A percentile compares a stretch with the other conserved stretches of the same genome.
Evolutionary conservation across 2,113 vertebrate species (phyloP).

Genomic region (Hystrix cristata): DNA sequence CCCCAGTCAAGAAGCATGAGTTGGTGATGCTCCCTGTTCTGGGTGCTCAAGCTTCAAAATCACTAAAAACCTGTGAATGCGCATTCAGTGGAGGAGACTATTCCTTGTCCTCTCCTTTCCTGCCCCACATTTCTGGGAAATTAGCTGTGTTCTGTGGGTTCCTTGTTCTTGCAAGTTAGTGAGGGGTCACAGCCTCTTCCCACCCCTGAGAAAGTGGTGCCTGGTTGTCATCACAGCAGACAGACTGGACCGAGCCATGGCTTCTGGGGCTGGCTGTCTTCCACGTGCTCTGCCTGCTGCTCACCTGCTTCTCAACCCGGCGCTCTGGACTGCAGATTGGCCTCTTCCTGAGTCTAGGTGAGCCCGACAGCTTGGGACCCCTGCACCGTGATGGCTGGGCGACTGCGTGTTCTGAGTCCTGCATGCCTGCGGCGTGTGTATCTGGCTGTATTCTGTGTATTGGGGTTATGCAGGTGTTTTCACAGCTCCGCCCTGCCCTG

Average conservation of each 20-base stretch:
- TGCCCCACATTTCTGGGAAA: too few species aligned
- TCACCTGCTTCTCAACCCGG: constrained; percentile 91
- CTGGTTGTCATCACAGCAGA: constrained; percentile 80
- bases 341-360: constrained; percentile 95
- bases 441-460: not conserved
- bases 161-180: not conserved
- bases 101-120: not conserved
- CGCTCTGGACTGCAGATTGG: constrained; percentile 93
- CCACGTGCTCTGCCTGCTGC: constrained; percentile 91
- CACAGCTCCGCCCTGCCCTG: not conserved
- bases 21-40: too few species aligned
- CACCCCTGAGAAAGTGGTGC: not conserved
- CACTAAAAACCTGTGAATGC: rapidly evolving
- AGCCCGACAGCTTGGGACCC: constrained; percentile 70
- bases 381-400: rapidly evolving
- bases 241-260: constrained; percentile 98
- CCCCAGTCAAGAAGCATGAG: too few species aligned
- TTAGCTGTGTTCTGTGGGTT: too few species aligned
- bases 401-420: not conserved
- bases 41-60: not conserved
- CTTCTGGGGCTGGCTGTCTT: constrained; percentile 92
- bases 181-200: not conserved
- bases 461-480: too few species aligned
- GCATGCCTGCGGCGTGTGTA: not conserved
- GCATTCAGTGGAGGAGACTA: not conserved